phyloP scores from a whole-genome alignment of 2,888 invertebrate genomes.

The Mesopsocus fuscifrons region DNA sequence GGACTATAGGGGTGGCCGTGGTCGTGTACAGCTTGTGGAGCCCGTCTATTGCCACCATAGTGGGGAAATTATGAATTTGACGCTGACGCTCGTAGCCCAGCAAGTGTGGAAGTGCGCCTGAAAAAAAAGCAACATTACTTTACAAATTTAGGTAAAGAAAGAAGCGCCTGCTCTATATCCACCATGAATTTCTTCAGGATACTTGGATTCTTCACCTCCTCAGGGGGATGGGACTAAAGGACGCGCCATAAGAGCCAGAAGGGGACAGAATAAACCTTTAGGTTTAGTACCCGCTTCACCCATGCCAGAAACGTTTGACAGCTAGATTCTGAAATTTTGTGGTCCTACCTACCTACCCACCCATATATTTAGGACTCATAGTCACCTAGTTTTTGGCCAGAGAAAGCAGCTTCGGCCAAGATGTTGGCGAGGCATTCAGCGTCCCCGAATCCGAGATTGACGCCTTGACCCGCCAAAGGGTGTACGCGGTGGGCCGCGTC shows the following conservation, averaged over 20 bases:
- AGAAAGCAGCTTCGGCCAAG: conserved; percentile 46
- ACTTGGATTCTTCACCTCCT: too few relatives aligned
- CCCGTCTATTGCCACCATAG: conserved; percentile 71
- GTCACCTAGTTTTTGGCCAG: conserved; percentile 54
- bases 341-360: too few relatives aligned
- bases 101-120: conserved; percentile 49
- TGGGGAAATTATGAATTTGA: conserved; percentile 74
- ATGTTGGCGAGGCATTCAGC: conserved; percentile 49
- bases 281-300: too few relatives aligned
- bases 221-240: too few relatives aligned
- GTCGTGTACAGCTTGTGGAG: conserved; percentile 61
- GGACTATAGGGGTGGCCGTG: conserved; percentile 49
- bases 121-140: conserved; percentile 4
- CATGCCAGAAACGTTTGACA: too few relatives aligned
- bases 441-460: conserved; percentile 94
- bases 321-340: too few relatives aligned
- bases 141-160: conserved; percentile 12
- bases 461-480: conserved; percentile 93
- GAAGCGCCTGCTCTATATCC: too few relatives aligned
- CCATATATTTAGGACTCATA: conserved; percentile 12
- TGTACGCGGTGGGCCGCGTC: conserved; percentile 85
- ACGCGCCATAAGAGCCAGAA: too few relatives aligned
- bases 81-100: conserved; percentile 65
- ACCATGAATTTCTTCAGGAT: too few relatives aligned
- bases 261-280: too few relatives aligned